Evolutionary conservation across 2,888 invertebrate species (phyloP), one percentile per base, ranked within the genome.

Genomic region (Syritta pipiens): DNA sequence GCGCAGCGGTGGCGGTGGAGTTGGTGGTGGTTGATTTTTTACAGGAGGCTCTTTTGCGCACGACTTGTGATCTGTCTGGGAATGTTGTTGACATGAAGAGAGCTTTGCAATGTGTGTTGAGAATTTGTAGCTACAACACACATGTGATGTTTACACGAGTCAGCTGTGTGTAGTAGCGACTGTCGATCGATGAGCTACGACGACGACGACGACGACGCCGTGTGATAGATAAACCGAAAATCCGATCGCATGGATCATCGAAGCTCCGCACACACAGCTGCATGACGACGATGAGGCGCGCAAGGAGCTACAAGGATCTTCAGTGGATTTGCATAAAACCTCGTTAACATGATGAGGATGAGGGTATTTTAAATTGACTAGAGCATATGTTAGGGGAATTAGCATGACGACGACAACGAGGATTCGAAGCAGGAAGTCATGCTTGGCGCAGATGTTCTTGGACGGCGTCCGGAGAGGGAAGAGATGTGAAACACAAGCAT

Each of bases 291-390:
- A n/a, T n/a, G n/a, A n/a, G n/a, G n/a, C n/a, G n/a, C n/a, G n/a
- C n/a, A 17, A 75, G 46, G 59, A 67, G 67, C 75, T 62, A 69
- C 72, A 57, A 57, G 48, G 48, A 44, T 55, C n/a, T n/a, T n/a
- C n/a, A n/a, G 44, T 44, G 24, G 4, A 76, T 76, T 76, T 76
- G 69, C 68, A 75, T 75, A 69, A 62, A 48, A 75, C 75, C 60
- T 62, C 53, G 42, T 48, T 20, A 48, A 75, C 68, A 53, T 75
- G 68, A 62, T 42, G 55, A 30, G 9, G 53, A 75, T 68, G 68
- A n/a, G n/a, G n/a, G 46, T 40, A 53, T 67, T 68, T 75, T 32
- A 51, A 55, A 24, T 53, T 40, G 44, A 71, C 46, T 57, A 32
- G 40, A 40, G 35, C 26, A 55, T 28, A 57, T 20, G 65, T 65